Conservation (phyloP, 2,113 vertebrate species). For the Macquaria australasica region DNA sequence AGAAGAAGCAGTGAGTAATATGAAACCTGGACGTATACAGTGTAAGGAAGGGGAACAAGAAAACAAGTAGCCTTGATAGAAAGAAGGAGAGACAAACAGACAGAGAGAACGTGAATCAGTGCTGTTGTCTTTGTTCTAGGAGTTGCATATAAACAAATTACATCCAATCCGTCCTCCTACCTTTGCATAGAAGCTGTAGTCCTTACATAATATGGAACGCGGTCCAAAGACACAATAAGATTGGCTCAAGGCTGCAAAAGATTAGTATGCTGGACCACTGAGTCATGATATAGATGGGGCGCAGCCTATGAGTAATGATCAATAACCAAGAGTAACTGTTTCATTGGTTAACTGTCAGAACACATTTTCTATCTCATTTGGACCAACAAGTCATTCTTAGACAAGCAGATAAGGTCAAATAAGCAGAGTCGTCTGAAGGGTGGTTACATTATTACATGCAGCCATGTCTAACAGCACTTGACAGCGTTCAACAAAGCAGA, state of each 20-base stretch:
- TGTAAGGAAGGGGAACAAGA: conserved; percentile 7
- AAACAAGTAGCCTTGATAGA: conserved; percentile 19
- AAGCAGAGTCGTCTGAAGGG: conserved; percentile 33
- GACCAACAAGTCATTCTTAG: conserved; percentile 34
- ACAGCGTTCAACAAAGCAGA: conserved; percentile 36
- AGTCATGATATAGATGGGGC: conserved; percentile 26
- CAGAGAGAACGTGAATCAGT: conserved; percentile 32
- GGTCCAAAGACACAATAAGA: conserved; percentile 15
- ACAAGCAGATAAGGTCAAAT: conserved; percentile 50
- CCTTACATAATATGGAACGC: conserved; percentile 28
- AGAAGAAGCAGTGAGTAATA: conserved; percentile 55
- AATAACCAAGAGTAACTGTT: conserved; percentile 46
- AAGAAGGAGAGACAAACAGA: conserved; percentile 23
- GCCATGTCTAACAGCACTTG: conserved; percentile 39
- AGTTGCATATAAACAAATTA: conserved; percentile 65
- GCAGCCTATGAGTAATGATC: conserved; percentile 46
- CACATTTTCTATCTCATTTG: conserved; percentile 41
- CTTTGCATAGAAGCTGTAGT: conserved; percentile 54
- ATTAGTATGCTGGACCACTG: conserved; percentile 25
- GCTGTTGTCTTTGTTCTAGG: conserved; percentile 57
- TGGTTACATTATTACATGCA: conserved; percentile 45
- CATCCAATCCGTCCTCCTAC: conserved; percentile 28
- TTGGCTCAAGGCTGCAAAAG: conserved; percentile 7
- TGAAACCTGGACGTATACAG: conserved; percentile 48
- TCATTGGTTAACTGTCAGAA: conserved; percentile 60